phyloP scores from a whole-genome alignment of 2,797 vertebrate species.

The Sphenodon punctatus region DNA sequence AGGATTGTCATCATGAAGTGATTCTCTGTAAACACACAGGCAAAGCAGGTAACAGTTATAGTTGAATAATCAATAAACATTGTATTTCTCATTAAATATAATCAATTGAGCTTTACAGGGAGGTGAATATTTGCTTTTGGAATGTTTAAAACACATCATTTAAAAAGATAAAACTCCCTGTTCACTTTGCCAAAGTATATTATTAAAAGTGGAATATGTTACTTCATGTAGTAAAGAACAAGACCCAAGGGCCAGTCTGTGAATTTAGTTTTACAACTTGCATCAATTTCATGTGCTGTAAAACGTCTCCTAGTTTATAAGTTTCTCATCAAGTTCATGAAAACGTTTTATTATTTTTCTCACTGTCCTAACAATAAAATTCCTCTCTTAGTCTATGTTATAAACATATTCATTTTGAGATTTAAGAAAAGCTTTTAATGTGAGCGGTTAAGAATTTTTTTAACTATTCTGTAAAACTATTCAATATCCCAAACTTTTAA shows the following conservation, averaged over 20 bases:
- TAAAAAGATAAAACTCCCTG: not conserved
- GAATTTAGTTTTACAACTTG: slow-evolving; percentile 64
- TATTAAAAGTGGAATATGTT: slow-evolving; percentile 52
- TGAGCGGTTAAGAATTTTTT: slow-evolving; percentile 59
- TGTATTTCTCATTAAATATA: not conserved
- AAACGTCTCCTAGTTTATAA: slow-evolving; percentile 68
- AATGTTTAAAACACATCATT: slow-evolving; percentile 9
- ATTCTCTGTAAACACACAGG: not conserved
- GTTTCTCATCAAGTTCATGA: slow-evolving; percentile 73
- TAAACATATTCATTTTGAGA: slow-evolving; percentile 55
- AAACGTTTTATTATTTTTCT: slow-evolving; percentile 73
- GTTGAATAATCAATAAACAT: not conserved
- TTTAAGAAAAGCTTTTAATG: slow-evolving; percentile 61
- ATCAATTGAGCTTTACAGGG: not conserved
- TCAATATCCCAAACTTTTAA: slow-evolving; percentile 13
- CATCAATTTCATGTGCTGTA: slow-evolving; percentile 57
- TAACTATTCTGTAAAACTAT: not conserved
- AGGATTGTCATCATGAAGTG: not conserved
- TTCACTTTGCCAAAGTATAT: not conserved
- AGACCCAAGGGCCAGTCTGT: slow-evolving; percentile 44
- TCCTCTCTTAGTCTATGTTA: slow-evolving; percentile 41
- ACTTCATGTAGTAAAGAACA: slow-evolving; percentile 61
- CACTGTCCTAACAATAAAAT: slow-evolving; percentile 73
- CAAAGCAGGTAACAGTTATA: not conserved
- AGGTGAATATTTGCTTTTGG: not conserved